phyloP scores from a whole-genome alignment of 2,888 invertebrate species.

The Dione juno region DNA sequence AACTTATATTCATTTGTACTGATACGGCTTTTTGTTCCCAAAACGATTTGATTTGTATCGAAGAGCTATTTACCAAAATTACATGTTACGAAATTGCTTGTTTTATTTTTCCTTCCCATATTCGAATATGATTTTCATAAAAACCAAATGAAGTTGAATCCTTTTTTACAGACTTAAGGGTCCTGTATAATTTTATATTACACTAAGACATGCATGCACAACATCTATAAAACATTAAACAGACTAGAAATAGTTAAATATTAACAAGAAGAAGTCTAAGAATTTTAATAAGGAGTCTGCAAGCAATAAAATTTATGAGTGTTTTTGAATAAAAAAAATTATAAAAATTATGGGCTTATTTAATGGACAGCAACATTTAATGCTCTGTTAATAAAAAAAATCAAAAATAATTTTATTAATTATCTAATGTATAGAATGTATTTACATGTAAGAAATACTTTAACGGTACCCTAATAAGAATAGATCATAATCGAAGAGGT shows the following conservation, averaged over 20 bases:
- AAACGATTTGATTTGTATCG: slow-evolving; percentile 78
- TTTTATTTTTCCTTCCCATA: slow-evolving; percentile 77
- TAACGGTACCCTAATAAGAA: slow-evolving; percentile 69
- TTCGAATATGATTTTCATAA: slow-evolving; percentile 74
- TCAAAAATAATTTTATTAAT: background rate
- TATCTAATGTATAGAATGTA: background rate
- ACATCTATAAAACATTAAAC: background rate
- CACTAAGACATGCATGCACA: background rate
- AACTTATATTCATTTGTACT: slow-evolving; percentile 41
- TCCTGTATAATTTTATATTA: slow-evolving; percentile 38
- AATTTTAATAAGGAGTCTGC: background rate
- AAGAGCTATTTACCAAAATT: slow-evolving; percentile 81
- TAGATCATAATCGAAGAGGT: slow-evolving; percentile 79
- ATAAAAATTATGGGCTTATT: no score
- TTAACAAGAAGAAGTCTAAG: background rate
- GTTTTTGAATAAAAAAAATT: no score
- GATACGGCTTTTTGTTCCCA: slow-evolving; percentile 63
- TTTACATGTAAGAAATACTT: slow-evolving; percentile 14
- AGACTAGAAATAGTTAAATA: no score
- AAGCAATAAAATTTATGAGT: background rate
- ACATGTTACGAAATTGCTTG: slow-evolving; percentile 74
- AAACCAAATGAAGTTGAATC: slow-evolving; percentile 40
- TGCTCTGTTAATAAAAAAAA: no score
- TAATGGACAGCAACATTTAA: no score
- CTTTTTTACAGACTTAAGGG: slow-evolving; percentile 32